Base-by-base conservation (phyloP, 37 sponge, comb jelly and placozoan species). In the Theonella swinhoei region DNA sequence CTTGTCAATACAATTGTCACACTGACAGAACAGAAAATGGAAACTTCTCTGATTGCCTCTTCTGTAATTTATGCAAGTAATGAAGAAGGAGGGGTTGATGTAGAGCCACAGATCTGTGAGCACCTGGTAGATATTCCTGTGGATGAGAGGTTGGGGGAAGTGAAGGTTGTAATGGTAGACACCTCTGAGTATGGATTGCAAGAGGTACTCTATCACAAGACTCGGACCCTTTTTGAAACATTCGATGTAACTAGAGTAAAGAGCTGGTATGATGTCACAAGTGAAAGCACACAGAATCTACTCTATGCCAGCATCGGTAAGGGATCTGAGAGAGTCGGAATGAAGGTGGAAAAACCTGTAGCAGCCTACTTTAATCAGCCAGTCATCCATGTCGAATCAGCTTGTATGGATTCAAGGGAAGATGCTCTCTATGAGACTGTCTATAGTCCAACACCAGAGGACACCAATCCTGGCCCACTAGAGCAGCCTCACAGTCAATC, bases 101-200 rank as follows among this genome's bases (percentile, higher is more conserved):
- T 14, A 47, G 54, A 14, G 54, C 11, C 54, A 47, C 54, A 47
- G 54, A 14, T 47, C 11, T 17, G 14, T 14, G 54, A 47, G 14
- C 54, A 47, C 54, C 54, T 47, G 54, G 54, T 80, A 4, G 80
- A 80, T 5, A 19, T 80, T 4, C 80, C 68, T 0, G 40, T 80
- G 23, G 69, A 80, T 20, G 80, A 80, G 42, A 67, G 65, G 25
- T 26, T 80, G 22, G 24, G 64, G 11, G 80, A 80, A n/a, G 80
- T 80, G 69, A 29, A 41, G 40, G 70, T 80, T 39, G 3, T 80
- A 47, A 22, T 47, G 54, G 54, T 47, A 17, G 54, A 47, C 54
- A 47, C 54, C 54, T 17, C 54, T 17, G 54, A 47, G 54, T 47
- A 14, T 14, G 54, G 54, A 47, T 14, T 47, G 54, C 54, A 47